Base-by-base conservation (phyloP, 2,797 vertebrate genomes). In the Falco cherrug region DNA sequence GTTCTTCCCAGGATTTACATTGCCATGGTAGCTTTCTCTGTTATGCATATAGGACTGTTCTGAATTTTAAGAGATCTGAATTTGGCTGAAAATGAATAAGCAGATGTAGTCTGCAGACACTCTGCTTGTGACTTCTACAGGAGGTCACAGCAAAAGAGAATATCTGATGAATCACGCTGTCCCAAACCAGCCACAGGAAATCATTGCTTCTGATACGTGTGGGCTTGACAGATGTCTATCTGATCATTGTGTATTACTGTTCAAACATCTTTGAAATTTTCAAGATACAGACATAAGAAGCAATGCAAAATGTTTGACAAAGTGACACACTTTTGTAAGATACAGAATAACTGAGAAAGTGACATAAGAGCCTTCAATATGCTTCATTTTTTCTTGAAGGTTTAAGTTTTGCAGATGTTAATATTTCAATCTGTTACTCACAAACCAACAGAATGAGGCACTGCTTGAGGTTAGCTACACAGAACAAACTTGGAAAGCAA, bases 111-210 rank as follows among this genome's bases (percentile, higher is more conserved):
- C 67, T 93, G 84, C 57, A 90, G 75, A 78, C 43, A 17, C 29
- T 47, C 73, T 76, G 67, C 70, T 83, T 11, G 13, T 95, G 84
- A 71, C 67, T 86, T 94, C 84, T 73, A 48, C 65, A 29, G 77
- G 64, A 95, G 74, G 79, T 82, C 89, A 87, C 69, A 87, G 64
- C 29, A 57, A 85, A 97, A 87, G 73, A 81, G 86, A 96, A 47
- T 80, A 73, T 69, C 41, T 80, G 65, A 95, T 96, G 90, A 90
- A 89, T 88, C 68, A 70, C 24, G 14, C 39, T 71, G 57, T 87
- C 79, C 64, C 75, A 77, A 77, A 64, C 13, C 60, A 92, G 63
- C 70, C 48, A 48, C n/a, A 70, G 37, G 64, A 93, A 71, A 69
- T 87, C 65, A n/a, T 51, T 85, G 51, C 37, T 92, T 89, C 64